These are phyloP conservation scores for Aphis craccivora DNA, from an alignment of 1,140 invertebrate genomes.

Conservation along the genomic window DNA sequence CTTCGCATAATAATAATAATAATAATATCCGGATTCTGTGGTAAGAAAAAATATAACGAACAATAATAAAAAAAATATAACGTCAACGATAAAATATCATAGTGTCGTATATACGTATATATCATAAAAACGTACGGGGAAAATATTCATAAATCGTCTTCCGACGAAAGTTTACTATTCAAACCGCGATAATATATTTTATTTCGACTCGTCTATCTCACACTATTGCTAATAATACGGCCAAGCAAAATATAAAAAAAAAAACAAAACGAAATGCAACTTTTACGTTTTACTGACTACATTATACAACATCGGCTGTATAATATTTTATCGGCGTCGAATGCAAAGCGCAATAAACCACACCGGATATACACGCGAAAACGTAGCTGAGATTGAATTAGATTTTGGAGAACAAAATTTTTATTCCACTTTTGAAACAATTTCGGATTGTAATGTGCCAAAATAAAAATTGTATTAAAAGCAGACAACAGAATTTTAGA, in stretches of 20 bases:
- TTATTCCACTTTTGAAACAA: not conserved
- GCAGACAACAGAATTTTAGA: not conserved
- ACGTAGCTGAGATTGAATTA: not conserved
- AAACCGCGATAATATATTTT: not conserved
- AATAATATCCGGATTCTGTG: not conserved
- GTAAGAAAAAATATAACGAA: slow-evolving; percentile 1
- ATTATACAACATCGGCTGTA: not conserved
- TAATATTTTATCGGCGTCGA: not conserved
- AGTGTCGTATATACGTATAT: not conserved
- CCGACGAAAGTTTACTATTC: slow-evolving; percentile 5
- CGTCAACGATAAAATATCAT: not conserved
- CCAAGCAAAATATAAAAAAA: not conserved
- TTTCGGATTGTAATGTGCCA: not conserved
- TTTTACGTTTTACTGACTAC: not conserved
- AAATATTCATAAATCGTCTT: slow-evolving; percentile 8
- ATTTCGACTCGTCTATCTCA: not conserved
- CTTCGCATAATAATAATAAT: not conserved
- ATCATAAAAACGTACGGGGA: not conserved
- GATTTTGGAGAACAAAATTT: not conserved
- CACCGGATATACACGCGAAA: not conserved
- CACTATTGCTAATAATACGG: not conserved
- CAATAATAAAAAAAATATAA: not conserved
- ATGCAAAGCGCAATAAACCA: not conserved
- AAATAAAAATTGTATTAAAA: not conserved
- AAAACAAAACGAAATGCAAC: not conserved